These are phyloP conservation scores for Eristalis tenax DNA, from an alignment of 2,888 invertebrate species.

Conservation along the genomic window DNA sequence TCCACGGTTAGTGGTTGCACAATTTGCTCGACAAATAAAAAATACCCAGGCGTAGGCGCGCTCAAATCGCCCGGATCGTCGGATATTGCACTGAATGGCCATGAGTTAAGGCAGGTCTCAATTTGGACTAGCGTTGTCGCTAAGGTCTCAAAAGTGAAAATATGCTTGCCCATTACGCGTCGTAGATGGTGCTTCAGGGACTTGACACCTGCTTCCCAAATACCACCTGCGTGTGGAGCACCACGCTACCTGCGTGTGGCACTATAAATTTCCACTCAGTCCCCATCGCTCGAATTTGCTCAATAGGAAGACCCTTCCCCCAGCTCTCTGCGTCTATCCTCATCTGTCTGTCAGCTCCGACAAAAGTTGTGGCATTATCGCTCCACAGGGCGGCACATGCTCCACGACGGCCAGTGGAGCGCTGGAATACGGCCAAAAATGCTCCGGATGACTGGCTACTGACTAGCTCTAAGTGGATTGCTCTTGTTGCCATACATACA, in stretches of 20 bases:
- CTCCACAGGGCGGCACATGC: not conserved
- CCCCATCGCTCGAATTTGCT: not conserved
- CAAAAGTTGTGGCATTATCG: not conserved
- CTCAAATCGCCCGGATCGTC: not conserved
- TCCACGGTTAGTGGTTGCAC: conserved; percentile 12
- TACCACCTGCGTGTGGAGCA: not conserved
- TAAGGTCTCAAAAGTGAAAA: conserved; percentile 24
- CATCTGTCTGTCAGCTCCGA: not conserved
- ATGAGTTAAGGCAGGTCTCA: not conserved
- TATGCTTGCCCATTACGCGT: conserved; percentile 17
- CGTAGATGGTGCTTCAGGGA: conserved; percentile 22
- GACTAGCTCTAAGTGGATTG: not conserved
- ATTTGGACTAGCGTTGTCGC: conserved; percentile 28
- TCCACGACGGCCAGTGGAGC: too few species aligned
- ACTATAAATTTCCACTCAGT: not conserved
- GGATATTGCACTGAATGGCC: not conserved
- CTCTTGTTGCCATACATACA: conserved; percentile 5
- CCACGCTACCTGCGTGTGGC: too few species aligned
- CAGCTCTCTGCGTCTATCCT: not conserved
- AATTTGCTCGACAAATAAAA: conserved; percentile 1
- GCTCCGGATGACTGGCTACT: conserved; percentile 4
- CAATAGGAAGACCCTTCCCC: not conserved
- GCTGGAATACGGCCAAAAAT: not conserved
- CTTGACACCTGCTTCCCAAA: conserved; percentile 26
- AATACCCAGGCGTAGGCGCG: not conserved